A percentile compares a stretch with the other conserved stretches of the same genome.
phyloP scores from a whole-genome alignment of 1,140 invertebrate genomes.

The Trachymyrmex septentrionalis region DNA sequence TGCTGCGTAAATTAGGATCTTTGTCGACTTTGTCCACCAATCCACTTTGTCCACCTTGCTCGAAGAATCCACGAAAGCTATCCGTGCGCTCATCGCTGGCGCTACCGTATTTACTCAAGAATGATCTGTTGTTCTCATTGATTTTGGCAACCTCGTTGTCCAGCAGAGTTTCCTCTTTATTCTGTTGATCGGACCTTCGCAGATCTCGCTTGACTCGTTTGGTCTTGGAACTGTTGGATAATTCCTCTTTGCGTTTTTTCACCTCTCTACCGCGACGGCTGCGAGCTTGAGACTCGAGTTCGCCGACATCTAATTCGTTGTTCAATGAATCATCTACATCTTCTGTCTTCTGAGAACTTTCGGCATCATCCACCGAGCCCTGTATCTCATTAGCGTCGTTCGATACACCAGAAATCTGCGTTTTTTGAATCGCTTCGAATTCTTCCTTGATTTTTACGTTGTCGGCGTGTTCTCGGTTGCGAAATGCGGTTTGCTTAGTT shows the following conservation, averaged over 20 bases:
- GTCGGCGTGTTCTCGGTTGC: slow-evolving; percentile 51
- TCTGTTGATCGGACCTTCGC: slow-evolving; percentile 82
- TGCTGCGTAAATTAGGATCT: slow-evolving; percentile 77
- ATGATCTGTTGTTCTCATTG: slow-evolving; percentile 82
- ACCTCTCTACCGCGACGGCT: slow-evolving; percentile 79
- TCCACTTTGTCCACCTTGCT: slow-evolving; percentile 50
- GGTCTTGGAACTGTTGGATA: slow-evolving; percentile 68
- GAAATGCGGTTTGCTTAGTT: slow-evolving; percentile 40
- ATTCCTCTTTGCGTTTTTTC: slow-evolving; percentile 81
- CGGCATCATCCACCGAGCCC: slow-evolving; percentile 24
- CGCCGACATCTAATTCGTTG: slow-evolving; percentile 64
- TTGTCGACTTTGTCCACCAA: slow-evolving; percentile 62
- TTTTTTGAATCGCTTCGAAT: slow-evolving; percentile 8
- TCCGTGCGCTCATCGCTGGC: slow-evolving; percentile 61
- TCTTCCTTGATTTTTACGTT: slow-evolving; percentile 48
- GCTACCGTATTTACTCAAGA: slow-evolving; percentile 67
- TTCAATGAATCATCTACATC: slow-evolving; percentile 53
- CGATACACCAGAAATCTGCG: neutral
- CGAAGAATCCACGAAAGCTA: slow-evolving; percentile 78
- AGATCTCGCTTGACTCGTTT: slow-evolving; percentile 80
- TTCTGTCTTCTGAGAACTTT: slow-evolving; percentile 25
- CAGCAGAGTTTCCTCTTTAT: slow-evolving; percentile 84
- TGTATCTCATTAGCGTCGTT: slow-evolving; percentile 33
- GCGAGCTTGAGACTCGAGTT: slow-evolving; percentile 75
- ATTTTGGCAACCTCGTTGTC: slow-evolving; percentile 85